Evolutionary conservation across 1,140 invertebrate genomes (phyloP).

Genomic region (Papilio aristodemus): DNA sequence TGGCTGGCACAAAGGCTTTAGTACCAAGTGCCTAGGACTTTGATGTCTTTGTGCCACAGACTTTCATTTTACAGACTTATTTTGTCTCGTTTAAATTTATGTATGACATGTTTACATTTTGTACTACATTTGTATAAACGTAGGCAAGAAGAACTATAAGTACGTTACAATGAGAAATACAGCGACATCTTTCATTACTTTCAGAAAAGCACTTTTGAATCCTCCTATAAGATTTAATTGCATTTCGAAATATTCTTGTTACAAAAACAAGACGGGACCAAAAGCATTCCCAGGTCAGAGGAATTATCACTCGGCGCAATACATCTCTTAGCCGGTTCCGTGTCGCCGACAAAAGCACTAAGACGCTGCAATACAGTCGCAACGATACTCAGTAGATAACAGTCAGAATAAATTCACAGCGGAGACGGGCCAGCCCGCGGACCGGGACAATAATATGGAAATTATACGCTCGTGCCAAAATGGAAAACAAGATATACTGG

Average conservation of each 20-base stretch:
- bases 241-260: no score
- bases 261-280: no score
- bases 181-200: no score
- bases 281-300: not conserved
- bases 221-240: no score
- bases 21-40: slow-evolving; percentile 17
- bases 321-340: not conserved
- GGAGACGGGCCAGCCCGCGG: slow-evolving; percentile 16
- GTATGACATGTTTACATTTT: slow-evolving; percentile 3
- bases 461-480: slow-evolving; percentile 36
- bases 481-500: slow-evolving; percentile 18
- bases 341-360: not conserved
- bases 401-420: slow-evolving; percentile 28
- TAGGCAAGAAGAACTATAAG: no score
- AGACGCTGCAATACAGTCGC: not conserved
- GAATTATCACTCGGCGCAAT: not conserved
- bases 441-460: slow-evolving; percentile 42
- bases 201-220: no score
- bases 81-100: slow-evolving; percentile 7
- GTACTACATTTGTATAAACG: not conserved
- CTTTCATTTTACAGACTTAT: slow-evolving; percentile 14
- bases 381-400: slow-evolving; percentile 5
- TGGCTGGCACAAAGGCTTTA: slow-evolving; percentile 19
- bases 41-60: slow-evolving; percentile 20
- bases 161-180: no score